Base-by-base conservation (phyloP, 1,140 invertebrate genomes). In the Antheraea pernyi region DNA sequence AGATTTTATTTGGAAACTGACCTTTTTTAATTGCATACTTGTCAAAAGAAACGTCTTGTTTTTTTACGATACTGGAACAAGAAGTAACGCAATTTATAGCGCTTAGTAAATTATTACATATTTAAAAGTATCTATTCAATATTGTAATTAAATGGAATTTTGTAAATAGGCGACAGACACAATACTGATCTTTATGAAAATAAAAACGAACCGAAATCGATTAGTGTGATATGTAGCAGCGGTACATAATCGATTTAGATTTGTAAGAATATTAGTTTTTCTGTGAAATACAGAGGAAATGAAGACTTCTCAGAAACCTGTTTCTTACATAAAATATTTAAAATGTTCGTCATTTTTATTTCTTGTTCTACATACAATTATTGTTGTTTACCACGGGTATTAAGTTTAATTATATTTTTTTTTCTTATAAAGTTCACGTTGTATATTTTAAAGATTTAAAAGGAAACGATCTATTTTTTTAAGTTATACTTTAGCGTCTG, bases 21-120 rank as follows among this genome's bases (percentile, higher is more conserved):
- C 71, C 74, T 75, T 79, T 80, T 76, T 73, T 71, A 77, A 79
- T 81, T 75, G 78, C 74, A 42, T 42, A 42, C 2, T 80, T 71
- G 60, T 71, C 67, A 53, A 53, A 65, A 53, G 16, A 6, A 53
- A 42, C 39, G 7, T 11, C 3, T 42, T 11, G 39, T 42, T 42
- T 8, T 39, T 9, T 42, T 8, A 42, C 39, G 39, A 8, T 42
- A 42, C 7, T 42, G 11, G 39, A 42, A 42, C 7, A 42, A 42
- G 8, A 42, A 42, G 7, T 3, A 42, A 42, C 7, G 11, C 39
- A 42, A 7, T 42, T 42, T 42, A 42, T 42, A 11, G 11, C 39
- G 7, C 7, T 9, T 42, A 42, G 39, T 9, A 53, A 53, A 53
- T 53, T 53, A 53, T 13, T 13, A 53, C 5, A 13, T 11, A 6